Percentiles rank a stretch among this genome's conserved stretches.
Conservation (phyloP, 2,888 invertebrate species). For the Andrena hattorfiana region DNA sequence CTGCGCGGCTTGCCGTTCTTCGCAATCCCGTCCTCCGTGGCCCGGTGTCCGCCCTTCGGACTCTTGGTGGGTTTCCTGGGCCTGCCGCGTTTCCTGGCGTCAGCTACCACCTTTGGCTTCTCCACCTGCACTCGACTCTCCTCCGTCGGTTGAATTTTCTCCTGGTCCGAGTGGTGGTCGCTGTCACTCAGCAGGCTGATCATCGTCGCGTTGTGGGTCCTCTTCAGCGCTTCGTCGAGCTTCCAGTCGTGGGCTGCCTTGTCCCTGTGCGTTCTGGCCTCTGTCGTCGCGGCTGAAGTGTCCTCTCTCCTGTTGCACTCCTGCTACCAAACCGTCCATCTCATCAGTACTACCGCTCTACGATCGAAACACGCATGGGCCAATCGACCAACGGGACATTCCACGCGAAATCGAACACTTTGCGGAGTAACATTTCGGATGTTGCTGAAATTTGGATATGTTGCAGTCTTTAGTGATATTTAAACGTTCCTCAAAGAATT, state of each 20-base stretch:
- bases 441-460: no score
- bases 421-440: no score
- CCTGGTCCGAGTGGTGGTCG: conserved; percentile 81
- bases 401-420: no score
- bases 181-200: conserved; percentile 84
- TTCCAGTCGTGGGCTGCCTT: conserved; percentile 77
- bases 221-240: conserved; percentile 81
- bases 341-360: background rate
- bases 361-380: background rate
- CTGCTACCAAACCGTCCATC: conserved; percentile 41
- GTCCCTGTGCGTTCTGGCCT: conserved; percentile 66
- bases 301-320: conserved; percentile 70
- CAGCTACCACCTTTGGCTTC: conserved; percentile 83
- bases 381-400: background rate
- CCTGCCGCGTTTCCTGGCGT: conserved; percentile 85
- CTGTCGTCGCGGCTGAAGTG: conserved; percentile 76
- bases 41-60: conserved; percentile 75
- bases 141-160: conserved; percentile 78
- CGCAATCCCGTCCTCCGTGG: conserved; percentile 67
- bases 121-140: conserved; percentile 73
- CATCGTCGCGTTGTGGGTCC: conserved; percentile 84
- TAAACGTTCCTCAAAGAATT: no score
- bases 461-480: no score
- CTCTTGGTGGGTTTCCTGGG: conserved; percentile 85
- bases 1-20: conserved; percentile 77